Percentiles rank a stretch among this genome's conserved stretches.
Conservation (phyloP, 2,113 vertebrate genomes). For the Urocynchramus pylzowi region DNA sequence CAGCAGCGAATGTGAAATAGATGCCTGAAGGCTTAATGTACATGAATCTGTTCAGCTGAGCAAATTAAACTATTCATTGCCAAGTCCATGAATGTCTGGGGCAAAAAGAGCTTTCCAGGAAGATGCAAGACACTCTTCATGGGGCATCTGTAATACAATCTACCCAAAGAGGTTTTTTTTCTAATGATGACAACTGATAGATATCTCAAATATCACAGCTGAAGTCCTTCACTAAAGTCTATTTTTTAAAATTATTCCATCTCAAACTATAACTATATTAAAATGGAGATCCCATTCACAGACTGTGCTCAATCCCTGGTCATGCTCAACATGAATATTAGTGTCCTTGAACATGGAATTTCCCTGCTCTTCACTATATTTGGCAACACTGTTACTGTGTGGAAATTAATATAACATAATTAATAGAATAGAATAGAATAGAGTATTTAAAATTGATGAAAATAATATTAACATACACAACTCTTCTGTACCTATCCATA, state of each 20-base stretch:
- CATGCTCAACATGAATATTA: background rate
- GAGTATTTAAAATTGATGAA: background rate
- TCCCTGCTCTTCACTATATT: background rate
- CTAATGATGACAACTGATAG: background rate
- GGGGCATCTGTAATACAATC: background rate
- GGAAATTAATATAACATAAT: background rate
- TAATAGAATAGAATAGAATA: background rate
- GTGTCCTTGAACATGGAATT: background rate
- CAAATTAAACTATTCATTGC: background rate
- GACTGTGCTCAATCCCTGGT: background rate
- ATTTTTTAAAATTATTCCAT: background rate
- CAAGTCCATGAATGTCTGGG: background rate
- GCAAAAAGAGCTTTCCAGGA: background rate
- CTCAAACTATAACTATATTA: background rate
- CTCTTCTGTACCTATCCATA: background rate
- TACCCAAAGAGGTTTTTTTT: background rate
- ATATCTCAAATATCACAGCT: background rate
- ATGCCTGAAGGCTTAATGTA: background rate
- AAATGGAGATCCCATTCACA: background rate
- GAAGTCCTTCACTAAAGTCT: background rate
- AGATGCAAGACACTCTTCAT: background rate
- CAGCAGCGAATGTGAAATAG: background rate
- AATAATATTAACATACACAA: background rate
- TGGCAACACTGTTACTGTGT: background rate
- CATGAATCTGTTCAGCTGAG: background rate